Evolutionary conservation across 1,140 invertebrate species (phyloP), one percentile per base, ranked within the genome.

Genomic region (Procambarus clarkii): DNA sequence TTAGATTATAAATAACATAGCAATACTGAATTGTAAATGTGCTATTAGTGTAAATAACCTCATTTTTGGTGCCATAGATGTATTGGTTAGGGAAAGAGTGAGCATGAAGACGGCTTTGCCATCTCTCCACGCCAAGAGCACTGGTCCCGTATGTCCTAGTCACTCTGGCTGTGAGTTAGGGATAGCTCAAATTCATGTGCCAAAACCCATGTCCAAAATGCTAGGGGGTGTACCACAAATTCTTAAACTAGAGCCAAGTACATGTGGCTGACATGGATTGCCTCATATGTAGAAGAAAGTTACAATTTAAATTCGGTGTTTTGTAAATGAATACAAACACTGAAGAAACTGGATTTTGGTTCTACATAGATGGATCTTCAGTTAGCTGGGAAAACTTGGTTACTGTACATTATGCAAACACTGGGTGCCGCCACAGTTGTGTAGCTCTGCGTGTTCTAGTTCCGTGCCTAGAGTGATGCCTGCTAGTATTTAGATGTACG

Each of bases 121-220:
- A 74, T 85, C 83, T 71, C 45, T 71, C 48, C 74, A 71, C 85
- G 71, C 85, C 74, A 54, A 77, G 85, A 77, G 54, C 74, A 86
- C 69, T 77, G 85, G 46, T 86, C n/a, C n/a, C 46, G 58, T 34
- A 34, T 24, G 71, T 77, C 71, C 45, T 86, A 86, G 85, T 86
- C 74, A 77, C 76, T 79, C 71, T 86, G 85, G 85, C 74, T 86
- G 69, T 86, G 85, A 85, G 86, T 81, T 88, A 69, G 78, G 79
- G 80, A 89, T 81, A 82, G 87, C 87, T 89, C 87, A 89, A 83
- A 83, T 89, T 54, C 69, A 82, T 89, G 87, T 89, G 87, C 87
- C 87, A 83, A 89, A 89, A 86, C 45, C 34, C 9, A 77, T 86
- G 76, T 86, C 71, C 50, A 77, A 77, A 78, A 79, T 86, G 74